Conservation (phyloP, 2,113 vertebrate species). For the Boleophthalmus pectinirostris region DNA sequence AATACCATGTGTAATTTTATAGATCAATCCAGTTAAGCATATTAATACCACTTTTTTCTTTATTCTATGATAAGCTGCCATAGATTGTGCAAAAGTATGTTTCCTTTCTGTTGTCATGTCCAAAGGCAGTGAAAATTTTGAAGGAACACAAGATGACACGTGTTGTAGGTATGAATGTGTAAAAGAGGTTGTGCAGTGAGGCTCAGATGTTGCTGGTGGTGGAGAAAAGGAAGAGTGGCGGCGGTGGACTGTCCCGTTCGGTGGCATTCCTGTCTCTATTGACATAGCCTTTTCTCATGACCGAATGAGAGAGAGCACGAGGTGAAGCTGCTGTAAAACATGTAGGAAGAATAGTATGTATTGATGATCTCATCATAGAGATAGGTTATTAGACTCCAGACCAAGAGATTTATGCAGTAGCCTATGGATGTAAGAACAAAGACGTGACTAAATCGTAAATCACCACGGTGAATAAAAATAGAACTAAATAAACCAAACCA, state of each 20-base stretch:
- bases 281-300: constrained; percentile 57
- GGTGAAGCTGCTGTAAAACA: constrained; percentile 30
- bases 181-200: background rate
- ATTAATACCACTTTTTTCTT: background rate
- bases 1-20: background rate
- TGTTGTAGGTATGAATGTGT: background rate
- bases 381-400: no score
- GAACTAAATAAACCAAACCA: no score
- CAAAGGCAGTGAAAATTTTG: background rate
- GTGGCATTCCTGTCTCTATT: constrained; percentile 68
- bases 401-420: no score
- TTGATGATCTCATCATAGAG: background rate
- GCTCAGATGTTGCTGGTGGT: constrained; percentile 2
- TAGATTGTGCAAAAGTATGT: background rate
- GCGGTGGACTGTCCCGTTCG: constrained; percentile 60
- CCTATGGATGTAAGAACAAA: no score
- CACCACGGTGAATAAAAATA: no score
- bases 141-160: background rate
- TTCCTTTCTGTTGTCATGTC: background rate
- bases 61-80: background rate
- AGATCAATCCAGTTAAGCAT: background rate
- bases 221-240: constrained; percentile 21
- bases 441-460: no score
- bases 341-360: background rate
- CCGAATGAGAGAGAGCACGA: constrained; percentile 20